A percentile compares a stretch with the other conserved stretches of the same genome.
Evolutionary conservation across 2,888 invertebrate species (phyloP).

Genomic region (Cephonodes hylas): DNA sequence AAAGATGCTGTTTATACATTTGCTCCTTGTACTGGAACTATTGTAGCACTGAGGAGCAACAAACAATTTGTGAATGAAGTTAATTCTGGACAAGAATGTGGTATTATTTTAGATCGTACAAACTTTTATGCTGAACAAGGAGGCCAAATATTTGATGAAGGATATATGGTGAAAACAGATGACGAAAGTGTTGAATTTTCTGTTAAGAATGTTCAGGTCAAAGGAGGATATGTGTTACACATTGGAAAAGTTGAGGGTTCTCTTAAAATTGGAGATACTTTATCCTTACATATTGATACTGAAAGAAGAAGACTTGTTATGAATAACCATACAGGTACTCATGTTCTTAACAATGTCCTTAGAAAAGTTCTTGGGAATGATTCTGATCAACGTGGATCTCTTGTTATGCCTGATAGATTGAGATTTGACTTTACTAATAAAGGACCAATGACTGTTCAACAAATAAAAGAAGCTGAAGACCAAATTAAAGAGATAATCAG

Average conservation of each 20-base stretch:
- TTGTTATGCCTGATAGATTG: constrained; percentile 97
- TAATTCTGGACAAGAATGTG: constrained; percentile 92
- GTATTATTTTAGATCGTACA: constrained; percentile 93
- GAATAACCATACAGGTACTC: constrained; percentile 99
- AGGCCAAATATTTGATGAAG: constrained; percentile 98
- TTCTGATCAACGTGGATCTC: constrained; percentile 97
- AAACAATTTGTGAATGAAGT: constrained; percentile 93
- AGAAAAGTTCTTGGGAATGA: constrained; percentile 94
- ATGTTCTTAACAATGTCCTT: constrained; percentile 96
- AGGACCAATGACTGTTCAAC: constrained; percentile 92
- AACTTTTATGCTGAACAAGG: constrained; percentile 99
- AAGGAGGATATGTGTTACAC: constrained; percentile 97
- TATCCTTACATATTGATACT: constrained; percentile 91
- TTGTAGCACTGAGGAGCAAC: constrained; percentile 89
- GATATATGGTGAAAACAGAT: constrained; percentile 90
- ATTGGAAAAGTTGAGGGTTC: constrained; percentile 93
- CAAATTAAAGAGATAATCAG: constrained; percentile 88
- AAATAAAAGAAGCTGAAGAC: constrained; percentile 93
- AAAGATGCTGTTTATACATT: constrained; percentile 89
- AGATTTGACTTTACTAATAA: constrained; percentile 99
- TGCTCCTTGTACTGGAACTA: constrained; percentile 85
- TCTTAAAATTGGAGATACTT: constrained; percentile 91
- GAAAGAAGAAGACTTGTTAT: constrained; percentile 94
- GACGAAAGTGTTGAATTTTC: constrained; percentile 95
- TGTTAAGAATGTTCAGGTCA: constrained; percentile 95